These are phyloP conservation scores for Scomber japonicus DNA, from an alignment of 2,113 vertebrate species.

Conservation along the genomic window DNA sequence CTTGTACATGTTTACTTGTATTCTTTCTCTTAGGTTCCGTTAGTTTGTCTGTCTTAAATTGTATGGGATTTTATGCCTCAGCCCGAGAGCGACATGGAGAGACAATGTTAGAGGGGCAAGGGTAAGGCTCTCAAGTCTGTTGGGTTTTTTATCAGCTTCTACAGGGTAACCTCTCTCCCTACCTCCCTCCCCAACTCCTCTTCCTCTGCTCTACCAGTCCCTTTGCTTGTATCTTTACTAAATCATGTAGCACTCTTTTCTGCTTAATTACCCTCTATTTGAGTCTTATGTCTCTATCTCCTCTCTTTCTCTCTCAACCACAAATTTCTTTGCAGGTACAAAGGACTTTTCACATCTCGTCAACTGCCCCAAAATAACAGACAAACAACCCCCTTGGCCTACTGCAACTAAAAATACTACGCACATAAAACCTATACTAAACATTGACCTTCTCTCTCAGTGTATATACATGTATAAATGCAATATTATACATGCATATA, in stretches of 20 bases:
- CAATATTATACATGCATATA: conserved; percentile 88
- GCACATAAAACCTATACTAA: conserved; percentile 84
- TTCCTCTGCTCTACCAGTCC: conserved; percentile 75
- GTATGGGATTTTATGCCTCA: conserved; percentile 93
- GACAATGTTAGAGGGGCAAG: conserved; percentile 94
- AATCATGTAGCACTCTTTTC: conserved; percentile 80
- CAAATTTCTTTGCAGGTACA: conserved; percentile 97
- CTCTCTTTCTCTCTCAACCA: conserved; percentile 90
- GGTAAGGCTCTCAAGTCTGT: conserved; percentile 98
- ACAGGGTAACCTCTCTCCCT: conserved; percentile 81
- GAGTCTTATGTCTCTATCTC: conserved; percentile 87
- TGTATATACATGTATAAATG: conserved; percentile 88
- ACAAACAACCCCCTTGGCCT: conserved; percentile 76
- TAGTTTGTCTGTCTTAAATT: conserved; percentile 99
- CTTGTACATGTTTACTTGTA: conserved; percentile 95
- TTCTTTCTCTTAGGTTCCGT: conserved; percentile 99
- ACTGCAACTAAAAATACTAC: conserved; percentile 80
- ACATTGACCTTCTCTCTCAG: conserved; percentile 83
- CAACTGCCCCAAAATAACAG: conserved; percentile 81
- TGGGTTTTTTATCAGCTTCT: conserved; percentile 88
- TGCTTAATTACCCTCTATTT: conserved; percentile 83
- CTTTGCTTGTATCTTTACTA: conserved; percentile 77
- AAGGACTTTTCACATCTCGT: conserved; percentile 90
- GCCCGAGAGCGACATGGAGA: conserved; percentile 91
- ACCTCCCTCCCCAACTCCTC: conserved; percentile 74